Conservation (phyloP, 1,140 invertebrate species). For the Drosophila nannoptera region DNA sequence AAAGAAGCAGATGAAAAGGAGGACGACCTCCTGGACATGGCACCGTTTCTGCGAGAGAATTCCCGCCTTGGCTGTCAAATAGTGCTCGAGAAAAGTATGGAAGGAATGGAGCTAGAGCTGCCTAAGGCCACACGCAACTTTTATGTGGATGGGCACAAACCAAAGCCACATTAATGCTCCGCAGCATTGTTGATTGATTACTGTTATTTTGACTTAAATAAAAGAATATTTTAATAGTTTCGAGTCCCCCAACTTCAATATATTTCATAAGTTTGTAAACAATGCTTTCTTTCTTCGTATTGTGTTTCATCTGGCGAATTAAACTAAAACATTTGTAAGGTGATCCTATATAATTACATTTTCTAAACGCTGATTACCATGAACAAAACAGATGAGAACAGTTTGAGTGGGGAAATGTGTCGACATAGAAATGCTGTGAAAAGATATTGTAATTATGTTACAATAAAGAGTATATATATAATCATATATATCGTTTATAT, state of each 20-base stretch:
- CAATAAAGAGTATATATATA: constrained; percentile 52
- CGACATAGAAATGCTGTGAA: constrained; percentile 51
- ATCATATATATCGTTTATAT: not conserved
- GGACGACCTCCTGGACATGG: constrained; percentile 98
- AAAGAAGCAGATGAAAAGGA: constrained; percentile 92
- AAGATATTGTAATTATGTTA: constrained; percentile 71
- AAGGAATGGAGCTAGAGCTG: constrained; percentile 92
- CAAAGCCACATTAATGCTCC: constrained; percentile 87
- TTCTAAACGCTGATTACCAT: constrained; percentile 64
- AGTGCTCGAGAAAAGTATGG: constrained; percentile 92
- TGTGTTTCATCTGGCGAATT: constrained; percentile 55
- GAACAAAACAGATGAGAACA: constrained; percentile 17
- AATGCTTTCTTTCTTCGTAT: constrained; percentile 46
- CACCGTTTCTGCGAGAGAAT: constrained; percentile 96
- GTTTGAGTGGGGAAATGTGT: constrained; percentile 22
- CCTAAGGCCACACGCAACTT: constrained; percentile 97
- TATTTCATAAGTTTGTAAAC: constrained; percentile 65
- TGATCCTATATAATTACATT: constrained; percentile 73
- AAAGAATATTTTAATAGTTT: constrained; percentile 30
- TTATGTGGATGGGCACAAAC: constrained; percentile 98
- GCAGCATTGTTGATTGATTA: not conserved
- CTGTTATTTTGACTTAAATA: constrained; percentile 25
- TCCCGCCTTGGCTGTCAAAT: constrained; percentile 98
- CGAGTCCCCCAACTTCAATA: constrained; percentile 62
- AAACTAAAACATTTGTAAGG: constrained; percentile 74